Percentiles rank a stretch among this genome's conserved stretches.
These are phyloP conservation scores for Matsumyia berberina DNA, from an alignment of 2,888 invertebrate species.

Conservation along the genomic window DNA sequence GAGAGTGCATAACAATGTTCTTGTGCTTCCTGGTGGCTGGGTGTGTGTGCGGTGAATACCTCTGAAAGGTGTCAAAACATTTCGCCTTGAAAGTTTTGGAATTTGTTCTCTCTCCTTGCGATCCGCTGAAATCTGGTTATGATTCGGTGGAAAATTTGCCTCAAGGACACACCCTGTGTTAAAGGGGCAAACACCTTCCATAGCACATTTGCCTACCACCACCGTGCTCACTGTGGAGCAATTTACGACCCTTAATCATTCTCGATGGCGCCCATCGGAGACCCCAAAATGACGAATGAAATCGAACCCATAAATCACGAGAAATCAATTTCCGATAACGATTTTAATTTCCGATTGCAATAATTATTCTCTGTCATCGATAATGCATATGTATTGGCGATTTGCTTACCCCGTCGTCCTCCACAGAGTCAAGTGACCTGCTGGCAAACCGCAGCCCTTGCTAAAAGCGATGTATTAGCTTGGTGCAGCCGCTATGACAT, in stretches of 20 bases:
- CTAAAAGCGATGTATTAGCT: constrained; percentile 40
- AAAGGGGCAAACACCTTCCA: not conserved
- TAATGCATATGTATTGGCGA: constrained; percentile 59
- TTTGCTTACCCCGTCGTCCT: constrained; percentile 9
- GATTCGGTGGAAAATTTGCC: constrained; percentile 32
- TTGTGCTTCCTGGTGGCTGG: constrained; percentile 52
- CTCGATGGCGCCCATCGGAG: constrained; percentile 37
- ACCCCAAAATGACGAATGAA: constrained; percentile 70
- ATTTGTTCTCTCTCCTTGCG: constrained; percentile 8
- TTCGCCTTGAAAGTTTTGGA: constrained; percentile 40
- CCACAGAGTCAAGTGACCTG: constrained; percentile 23
- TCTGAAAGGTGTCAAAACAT: constrained; percentile 52
- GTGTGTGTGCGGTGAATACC: constrained; percentile 51
- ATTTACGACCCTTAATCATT: constrained; percentile 72
- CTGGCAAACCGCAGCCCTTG: constrained; percentile 1
- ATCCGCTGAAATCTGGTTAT: constrained; percentile 19
- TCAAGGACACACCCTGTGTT: constrained; percentile 45
- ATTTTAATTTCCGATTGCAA: constrained; percentile 84
- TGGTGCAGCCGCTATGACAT: constrained; percentile 3
- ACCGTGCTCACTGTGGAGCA: constrained; percentile 21
- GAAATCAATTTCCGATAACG: constrained; percentile 83
- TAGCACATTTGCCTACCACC: constrained; percentile 3
- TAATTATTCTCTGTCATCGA: constrained; percentile 80
- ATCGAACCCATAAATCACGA: constrained; percentile 74
- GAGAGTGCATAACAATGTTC: constrained; percentile 64